phyloP scores from a whole-genome alignment of 1,140 invertebrate genomes.

The Scaptodrosophila lebanonensis region DNA sequence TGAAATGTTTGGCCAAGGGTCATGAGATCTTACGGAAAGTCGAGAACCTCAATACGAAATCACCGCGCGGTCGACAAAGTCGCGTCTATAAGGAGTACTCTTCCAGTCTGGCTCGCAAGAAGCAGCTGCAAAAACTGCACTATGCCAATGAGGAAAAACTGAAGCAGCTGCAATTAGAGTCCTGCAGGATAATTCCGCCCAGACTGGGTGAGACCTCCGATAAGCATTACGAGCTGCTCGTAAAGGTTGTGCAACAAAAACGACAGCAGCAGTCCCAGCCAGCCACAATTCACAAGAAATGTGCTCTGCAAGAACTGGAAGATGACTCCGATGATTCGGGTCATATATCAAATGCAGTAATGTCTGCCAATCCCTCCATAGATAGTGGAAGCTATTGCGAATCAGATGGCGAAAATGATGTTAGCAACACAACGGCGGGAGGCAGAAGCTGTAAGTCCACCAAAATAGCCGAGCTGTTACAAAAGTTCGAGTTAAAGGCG shows the following conservation, averaged over 20 bases:
- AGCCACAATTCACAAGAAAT: slow-evolving; percentile 11
- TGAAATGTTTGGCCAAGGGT: slow-evolving; percentile 74
- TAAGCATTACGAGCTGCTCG: slow-evolving; percentile 62
- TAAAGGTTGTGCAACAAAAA: slow-evolving; percentile 55
- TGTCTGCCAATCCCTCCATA: slow-evolving; percentile 46
- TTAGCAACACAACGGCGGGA: not conserved
- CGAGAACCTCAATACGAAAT: slow-evolving; percentile 55
- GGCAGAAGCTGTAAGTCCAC: slow-evolving; percentile 30
- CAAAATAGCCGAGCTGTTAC: slow-evolving; percentile 54
- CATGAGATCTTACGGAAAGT: slow-evolving; percentile 72
- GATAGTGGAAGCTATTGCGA: slow-evolving; percentile 59
- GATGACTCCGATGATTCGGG: slow-evolving; percentile 85
- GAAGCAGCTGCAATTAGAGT: slow-evolving; percentile 56
- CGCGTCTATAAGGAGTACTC: slow-evolving; percentile 50
- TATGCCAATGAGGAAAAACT: slow-evolving; percentile 71
- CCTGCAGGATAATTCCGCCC: slow-evolving; percentile 72
- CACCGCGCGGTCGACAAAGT: slow-evolving; percentile 33
- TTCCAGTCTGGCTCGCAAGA: slow-evolving; percentile 44
- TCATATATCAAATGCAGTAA: slow-evolving; percentile 82
- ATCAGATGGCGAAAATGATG: slow-evolving; percentile 40
- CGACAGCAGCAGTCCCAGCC: slow-evolving; percentile 17
- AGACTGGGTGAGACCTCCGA: slow-evolving; percentile 69
- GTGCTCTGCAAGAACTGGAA: slow-evolving; percentile 19
- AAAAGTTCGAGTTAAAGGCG: slow-evolving; percentile 61
- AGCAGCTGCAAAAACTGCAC: slow-evolving; percentile 52